A percentile compares a stretch with the other conserved stretches of the same genome.
These are phyloP conservation scores for Lepidochrysops patricia DNA, from an alignment of 2,888 invertebrate genomes.

Conservation along the genomic window DNA sequence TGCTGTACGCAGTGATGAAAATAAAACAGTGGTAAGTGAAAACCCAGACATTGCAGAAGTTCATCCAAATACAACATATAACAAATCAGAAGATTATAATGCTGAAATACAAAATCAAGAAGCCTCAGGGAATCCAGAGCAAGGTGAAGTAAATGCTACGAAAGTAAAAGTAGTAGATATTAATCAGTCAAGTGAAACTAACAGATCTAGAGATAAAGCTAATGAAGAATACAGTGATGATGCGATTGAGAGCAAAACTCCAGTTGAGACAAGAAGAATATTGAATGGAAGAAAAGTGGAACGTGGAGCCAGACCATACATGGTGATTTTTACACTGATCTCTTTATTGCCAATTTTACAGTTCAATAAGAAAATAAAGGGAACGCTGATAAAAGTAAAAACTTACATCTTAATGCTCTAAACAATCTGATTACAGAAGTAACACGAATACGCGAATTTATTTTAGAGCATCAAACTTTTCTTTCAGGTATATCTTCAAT, in stretches of 20 bases:
- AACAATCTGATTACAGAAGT: too few species aligned
- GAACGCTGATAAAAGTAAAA: too few species aligned
- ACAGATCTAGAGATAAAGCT: conserved; percentile 19
- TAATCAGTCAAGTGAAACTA: conserved; percentile 16
- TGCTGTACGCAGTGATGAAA: background rate
- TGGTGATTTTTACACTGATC: too few species aligned
- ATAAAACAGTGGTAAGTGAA: background rate
- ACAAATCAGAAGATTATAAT: background rate
- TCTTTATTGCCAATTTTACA: too few species aligned
- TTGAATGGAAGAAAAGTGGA: conserved; percentile 48
- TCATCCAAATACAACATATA: background rate
- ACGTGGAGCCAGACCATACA: conserved; percentile 52
- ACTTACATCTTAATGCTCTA: too few species aligned
- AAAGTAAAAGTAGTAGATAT: too few species aligned
- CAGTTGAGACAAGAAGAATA: conserved; percentile 54
- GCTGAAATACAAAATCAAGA: background rate
- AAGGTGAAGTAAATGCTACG: background rate
- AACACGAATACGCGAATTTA: too few species aligned
- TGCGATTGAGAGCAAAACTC: conserved; percentile 56
- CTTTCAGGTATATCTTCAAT: conserved; percentile 62
- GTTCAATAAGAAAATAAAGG: conserved; percentile 49
- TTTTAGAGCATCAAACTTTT: too few species aligned
- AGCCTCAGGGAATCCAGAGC: background rate
- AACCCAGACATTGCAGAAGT: background rate
- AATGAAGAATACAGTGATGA: conserved; percentile 36